Base-by-base conservation (phyloP, 2,888 invertebrate species). In the Anticlea derivata region DNA sequence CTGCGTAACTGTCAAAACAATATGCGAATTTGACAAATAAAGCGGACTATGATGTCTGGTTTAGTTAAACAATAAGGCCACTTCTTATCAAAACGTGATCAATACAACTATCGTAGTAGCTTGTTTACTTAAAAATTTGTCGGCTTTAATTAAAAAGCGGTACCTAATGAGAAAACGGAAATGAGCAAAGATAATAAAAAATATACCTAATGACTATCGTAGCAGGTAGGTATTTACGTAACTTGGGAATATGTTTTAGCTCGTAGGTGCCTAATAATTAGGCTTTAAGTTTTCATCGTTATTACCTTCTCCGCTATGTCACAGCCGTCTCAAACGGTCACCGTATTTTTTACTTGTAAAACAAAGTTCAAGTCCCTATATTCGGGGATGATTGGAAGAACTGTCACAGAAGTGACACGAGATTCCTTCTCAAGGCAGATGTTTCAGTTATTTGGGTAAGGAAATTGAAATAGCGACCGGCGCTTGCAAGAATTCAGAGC, bases 401-500 rank as follows among this genome's bases (percentile, higher is more conserved):
- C 49, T 51, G 57, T 60, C 53, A 49, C 54, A 56, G 53, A 59
- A 59, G 55, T 58, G 53, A 61, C 58, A 64, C 56, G 45, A 50
- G 60, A 64, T 61, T 50, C 31, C 39, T 40, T 48, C 35, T 35
- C 38, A 41, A 55, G 50, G 55, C 41, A 53, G 60, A 59, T 63
- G 62, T 62, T 54, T 61, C 55, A 47, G 61, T 61, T 65, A 66
- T 63, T 66, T 61, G 55, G 58, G 56, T 60, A 66, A 69, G 70
- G 60, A 68, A 68, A 73, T 72, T 67, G 65, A 65, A 66, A 65
- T 56, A 66, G 70, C 64, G 65, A 70, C 76, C 75, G 75, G 73
- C 78, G 73, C 70, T 70, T 67, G 57, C 55, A 55, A 56, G 61
- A 56, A 70, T 60, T 60, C 58, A 59, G 64, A 63, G 69, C 73